phyloP scores from a whole-genome alignment of 2,888 invertebrate species.

The Pachydiplax longipennis region DNA sequence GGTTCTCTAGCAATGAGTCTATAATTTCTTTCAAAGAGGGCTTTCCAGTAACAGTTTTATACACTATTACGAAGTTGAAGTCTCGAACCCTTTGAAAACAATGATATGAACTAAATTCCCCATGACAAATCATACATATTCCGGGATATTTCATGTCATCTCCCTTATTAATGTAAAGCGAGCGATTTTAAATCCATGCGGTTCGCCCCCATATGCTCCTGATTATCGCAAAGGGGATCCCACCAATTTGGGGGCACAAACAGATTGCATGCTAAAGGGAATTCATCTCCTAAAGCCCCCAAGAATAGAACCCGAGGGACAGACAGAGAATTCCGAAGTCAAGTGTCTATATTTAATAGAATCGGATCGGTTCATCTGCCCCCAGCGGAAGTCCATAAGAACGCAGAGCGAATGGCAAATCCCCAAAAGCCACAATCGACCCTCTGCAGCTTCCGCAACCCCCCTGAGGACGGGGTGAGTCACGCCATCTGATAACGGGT shows the following conservation, averaged over 20 bases:
- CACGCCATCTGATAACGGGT: slow-evolving; percentile 25
- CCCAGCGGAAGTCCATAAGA: background rate
- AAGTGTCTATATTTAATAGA: background rate
- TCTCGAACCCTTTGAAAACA: too few species aligned
- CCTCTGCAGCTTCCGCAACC: background rate
- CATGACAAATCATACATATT: too few species aligned
- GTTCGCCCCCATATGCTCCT: too few species aligned
- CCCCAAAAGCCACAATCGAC: background rate
- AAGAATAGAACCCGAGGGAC: background rate
- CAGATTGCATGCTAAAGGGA: background rate
- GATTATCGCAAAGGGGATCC: too few species aligned
- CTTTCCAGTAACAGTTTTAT: too few species aligned
- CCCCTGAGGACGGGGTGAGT: slow-evolving; percentile 2
- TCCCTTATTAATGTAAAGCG: too few species aligned
- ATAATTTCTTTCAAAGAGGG: too few species aligned
- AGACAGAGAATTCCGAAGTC: background rate
- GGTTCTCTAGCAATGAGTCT: too few species aligned
- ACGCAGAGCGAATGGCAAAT: background rate
- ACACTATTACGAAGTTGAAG: too few species aligned
- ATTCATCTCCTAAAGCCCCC: background rate
- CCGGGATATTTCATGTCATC: too few species aligned
- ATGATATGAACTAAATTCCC: too few species aligned
- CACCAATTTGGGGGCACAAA: background rate
- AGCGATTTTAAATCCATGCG: too few species aligned
- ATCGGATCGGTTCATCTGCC: slow-evolving; percentile 3